Evolutionary conservation across 2,797 vertebrate genomes (phyloP), one percentile per base, ranked within the genome.

Genomic region (Alectoris magna): DNA sequence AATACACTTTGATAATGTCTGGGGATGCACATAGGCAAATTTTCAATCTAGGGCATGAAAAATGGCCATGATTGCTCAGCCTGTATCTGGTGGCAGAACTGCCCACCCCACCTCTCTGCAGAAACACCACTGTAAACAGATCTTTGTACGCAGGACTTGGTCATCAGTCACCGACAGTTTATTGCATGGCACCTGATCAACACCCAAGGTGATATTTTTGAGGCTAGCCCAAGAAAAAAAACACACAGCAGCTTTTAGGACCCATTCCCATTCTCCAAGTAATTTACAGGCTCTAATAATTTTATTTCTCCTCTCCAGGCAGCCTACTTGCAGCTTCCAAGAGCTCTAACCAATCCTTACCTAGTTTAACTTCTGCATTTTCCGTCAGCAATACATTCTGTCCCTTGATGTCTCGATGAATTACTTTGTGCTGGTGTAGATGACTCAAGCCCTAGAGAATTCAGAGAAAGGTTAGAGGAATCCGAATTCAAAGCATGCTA

Each of bases 371-470:
- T 98, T 99, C 99, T 11, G 99, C 99, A 12, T 99, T 99, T 97
- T 99, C 99, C 0, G 99, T 99, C 97, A 99, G 98, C 97, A 99
- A 95, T 69, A 99, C 99, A 38, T 99, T 99, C 96, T 99, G 99
- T 58, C 99, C 99, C 97, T 99, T 99, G 95, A 99, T 99, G 85
- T 99, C 99, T 91, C 99, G 98, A 96, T 99, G 99, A 98, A 99
- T 99, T 97, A 99, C 99, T 97, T 99, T 99, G 97, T 99, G 99
- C 97, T 99, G 99, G 97, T 99, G 99, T 88, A 99, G 98, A 95
- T 99, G 99, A 96, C 99, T 99, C 97, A 99, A 97, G 93, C 99
- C 99, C 99, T 99, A 96, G 79, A 96, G 93, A 93, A 96, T 96
- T 48, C 85, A 93, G 95, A 91, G 96, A 82, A 96, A 88, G 66